phyloP scores from a whole-genome alignment of 1,140 invertebrate genomes.

The Anadara kagoshimensis region DNA sequence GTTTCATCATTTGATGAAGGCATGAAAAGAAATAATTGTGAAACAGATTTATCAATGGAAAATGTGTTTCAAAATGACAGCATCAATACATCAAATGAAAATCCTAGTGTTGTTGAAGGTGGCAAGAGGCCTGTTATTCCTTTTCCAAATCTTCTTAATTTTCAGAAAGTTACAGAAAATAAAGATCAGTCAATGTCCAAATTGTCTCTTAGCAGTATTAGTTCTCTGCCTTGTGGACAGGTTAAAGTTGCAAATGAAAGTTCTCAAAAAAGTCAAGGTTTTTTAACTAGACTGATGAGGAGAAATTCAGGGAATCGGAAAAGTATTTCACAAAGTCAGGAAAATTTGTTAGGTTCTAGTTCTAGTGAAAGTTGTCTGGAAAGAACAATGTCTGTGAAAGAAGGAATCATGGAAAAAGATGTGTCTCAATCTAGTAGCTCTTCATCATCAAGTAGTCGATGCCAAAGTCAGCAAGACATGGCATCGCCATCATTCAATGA shows the following conservation, averaged over 20 bases:
- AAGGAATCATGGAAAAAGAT: conserved; percentile 5
- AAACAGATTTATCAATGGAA: conserved; percentile 10
- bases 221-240: conserved; percentile 3
- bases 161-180: conserved; percentile 37
- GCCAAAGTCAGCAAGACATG: conserved; percentile 42
- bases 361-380: conserved; percentile 48
- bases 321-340: conserved; percentile 58
- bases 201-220: conserved; percentile 26
- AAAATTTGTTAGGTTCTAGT: conserved; percentile 54
- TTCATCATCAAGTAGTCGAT: conserved; percentile 24
- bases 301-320: conserved; percentile 65
- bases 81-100: conserved; percentile 8
- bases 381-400: conserved; percentile 9
- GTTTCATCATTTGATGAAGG: background rate
- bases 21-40: conserved; percentile 6
- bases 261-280: conserved; percentile 54
- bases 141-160: conserved; percentile 58
- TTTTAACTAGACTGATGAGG: conserved; percentile 62
- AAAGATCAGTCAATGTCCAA: too few species aligned
- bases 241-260: conserved; percentile 30
- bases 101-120: conserved; percentile 5
- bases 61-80: background rate
- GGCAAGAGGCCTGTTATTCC: conserved; percentile 39
- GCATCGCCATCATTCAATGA: conserved; percentile 21
- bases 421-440: conserved; percentile 34